Evolutionary conservation across 1,140 invertebrate genomes (phyloP).

Genomic region (Coptotermes formosanus): DNA sequence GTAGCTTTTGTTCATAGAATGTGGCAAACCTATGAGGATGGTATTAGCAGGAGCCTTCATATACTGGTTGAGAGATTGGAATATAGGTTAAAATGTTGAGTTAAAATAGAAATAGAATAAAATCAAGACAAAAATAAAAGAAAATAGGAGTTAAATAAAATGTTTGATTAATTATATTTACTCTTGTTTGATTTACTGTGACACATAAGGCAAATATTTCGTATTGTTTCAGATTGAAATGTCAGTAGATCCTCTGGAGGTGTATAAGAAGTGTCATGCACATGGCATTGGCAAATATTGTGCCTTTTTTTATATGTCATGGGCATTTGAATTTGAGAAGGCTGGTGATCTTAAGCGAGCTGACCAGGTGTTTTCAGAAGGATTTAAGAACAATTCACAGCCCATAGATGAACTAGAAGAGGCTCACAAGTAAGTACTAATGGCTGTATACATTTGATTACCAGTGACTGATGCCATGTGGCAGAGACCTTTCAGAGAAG

Average conservation of each 20-base stretch:
- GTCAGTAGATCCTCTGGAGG: conserved; percentile 68
- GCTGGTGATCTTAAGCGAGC: conserved; percentile 71
- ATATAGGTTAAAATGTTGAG: too few species aligned
- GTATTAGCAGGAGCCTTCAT: too few species aligned
- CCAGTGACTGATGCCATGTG: too few species aligned
- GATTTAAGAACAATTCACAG: conserved; percentile 66
- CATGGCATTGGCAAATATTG: conserved; percentile 75
- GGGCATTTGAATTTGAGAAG: conserved; percentile 78
- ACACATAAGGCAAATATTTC: not conserved
- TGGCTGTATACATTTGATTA: not conserved
- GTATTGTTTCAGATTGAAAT: conserved; percentile 64
- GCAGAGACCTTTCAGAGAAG: too few species aligned
- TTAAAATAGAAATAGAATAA: too few species aligned
- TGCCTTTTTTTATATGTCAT: conserved; percentile 74
- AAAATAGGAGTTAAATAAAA: too few species aligned
- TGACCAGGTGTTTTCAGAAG: conserved; percentile 69
- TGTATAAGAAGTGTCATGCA: conserved; percentile 71
- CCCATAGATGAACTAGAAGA: conserved; percentile 69
- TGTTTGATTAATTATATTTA: too few species aligned
- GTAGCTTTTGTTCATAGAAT: too few species aligned
- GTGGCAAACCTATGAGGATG: too few species aligned
- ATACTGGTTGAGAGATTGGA: too few species aligned
- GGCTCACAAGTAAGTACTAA: conserved; percentile 55
- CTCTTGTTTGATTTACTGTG: too few species aligned
- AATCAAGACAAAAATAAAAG: too few species aligned